Evolutionary conservation across 2,113 vertebrate genomes (phyloP).

Genomic region (Donacobius atricapilla): DNA sequence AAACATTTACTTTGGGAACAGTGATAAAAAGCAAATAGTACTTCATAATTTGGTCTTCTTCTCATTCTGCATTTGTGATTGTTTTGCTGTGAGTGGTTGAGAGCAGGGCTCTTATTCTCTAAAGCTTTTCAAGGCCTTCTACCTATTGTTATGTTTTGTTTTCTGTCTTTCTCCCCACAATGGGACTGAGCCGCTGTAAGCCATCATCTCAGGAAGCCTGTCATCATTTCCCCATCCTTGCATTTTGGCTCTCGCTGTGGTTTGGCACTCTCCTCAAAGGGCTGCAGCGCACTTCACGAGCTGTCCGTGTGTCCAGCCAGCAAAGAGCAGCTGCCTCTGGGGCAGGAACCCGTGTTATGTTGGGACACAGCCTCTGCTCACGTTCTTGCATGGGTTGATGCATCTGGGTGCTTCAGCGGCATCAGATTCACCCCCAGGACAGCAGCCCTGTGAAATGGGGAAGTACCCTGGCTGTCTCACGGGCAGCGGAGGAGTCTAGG

Average conservation of each 20-base stretch:
- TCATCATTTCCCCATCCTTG: neutral
- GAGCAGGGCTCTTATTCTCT: neutral
- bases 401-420: neutral
- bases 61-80: neutral
- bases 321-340: neutral
- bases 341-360: neutral
- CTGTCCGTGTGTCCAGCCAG: neutral
- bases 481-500: neutral
- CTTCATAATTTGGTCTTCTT: conserved; percentile 39
- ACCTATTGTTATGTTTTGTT: conserved; percentile 20
- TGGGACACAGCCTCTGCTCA: neutral
- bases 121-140: conserved; percentile 17
- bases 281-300: fast-evolving
- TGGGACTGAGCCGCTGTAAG: neutral
- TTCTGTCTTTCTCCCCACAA: neutral
- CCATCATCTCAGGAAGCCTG: conserved; percentile 8
- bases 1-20: conserved; percentile 65
- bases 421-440: neutral
- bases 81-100: neutral
- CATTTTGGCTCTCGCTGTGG: neutral
- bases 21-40: conserved; percentile 55
- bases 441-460: neutral
- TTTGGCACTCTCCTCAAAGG: conserved; percentile 25
- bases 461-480: neutral
- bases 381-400: neutral